Percentiles rank a stretch among this genome's conserved stretches.
phyloP scores from a whole-genome alignment of 2,888 invertebrate species.

The Chesias legatella region DNA sequence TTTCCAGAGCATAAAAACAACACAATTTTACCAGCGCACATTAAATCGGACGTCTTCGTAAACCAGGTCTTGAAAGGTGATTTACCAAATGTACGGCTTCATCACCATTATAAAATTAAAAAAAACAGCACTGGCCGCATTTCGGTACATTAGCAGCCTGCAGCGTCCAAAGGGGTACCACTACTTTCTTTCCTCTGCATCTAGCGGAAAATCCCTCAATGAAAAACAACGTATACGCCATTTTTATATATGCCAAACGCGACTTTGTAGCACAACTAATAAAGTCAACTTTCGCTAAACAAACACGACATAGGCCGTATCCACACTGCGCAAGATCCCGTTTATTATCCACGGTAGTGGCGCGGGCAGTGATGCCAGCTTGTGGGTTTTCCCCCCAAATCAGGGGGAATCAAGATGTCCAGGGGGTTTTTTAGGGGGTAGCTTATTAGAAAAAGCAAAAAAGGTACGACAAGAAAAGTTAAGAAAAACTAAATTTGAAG shows the following conservation, averaged over 20 bases:
- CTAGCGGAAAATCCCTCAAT: conserved; percentile 40
- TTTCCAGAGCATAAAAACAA: neutral
- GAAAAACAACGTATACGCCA: conserved; percentile 43
- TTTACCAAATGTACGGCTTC: conserved; percentile 10
- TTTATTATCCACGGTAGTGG: conserved; percentile 54
- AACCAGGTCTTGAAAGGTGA: neutral
- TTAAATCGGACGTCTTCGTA: conserved; percentile 6
- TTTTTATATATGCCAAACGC: conserved; percentile 13
- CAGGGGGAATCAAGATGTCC: too few relatives aligned
- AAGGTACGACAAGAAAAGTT: too few relatives aligned
- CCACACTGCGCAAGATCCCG: conserved; percentile 53
- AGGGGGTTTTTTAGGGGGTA: too few relatives aligned
- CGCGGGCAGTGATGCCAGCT: too few relatives aligned
- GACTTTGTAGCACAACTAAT: conserved; percentile 21
- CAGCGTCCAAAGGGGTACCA: conserved; percentile 69
- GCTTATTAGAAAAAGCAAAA: too few relatives aligned
- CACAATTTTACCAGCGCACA: neutral
- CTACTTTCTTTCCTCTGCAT: conserved; percentile 74
- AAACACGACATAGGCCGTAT: conserved; percentile 44
- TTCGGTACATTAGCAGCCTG: conserved; percentile 45
- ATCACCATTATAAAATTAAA: conserved; percentile 45
- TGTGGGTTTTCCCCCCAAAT: too few relatives aligned
- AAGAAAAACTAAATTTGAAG: too few relatives aligned
- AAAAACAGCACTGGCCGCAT: conserved; percentile 59
- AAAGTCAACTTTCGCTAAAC: conserved; percentile 39